Conservation (phyloP, 2,888 invertebrate species). For the Geotrupes spiniger region DNA sequence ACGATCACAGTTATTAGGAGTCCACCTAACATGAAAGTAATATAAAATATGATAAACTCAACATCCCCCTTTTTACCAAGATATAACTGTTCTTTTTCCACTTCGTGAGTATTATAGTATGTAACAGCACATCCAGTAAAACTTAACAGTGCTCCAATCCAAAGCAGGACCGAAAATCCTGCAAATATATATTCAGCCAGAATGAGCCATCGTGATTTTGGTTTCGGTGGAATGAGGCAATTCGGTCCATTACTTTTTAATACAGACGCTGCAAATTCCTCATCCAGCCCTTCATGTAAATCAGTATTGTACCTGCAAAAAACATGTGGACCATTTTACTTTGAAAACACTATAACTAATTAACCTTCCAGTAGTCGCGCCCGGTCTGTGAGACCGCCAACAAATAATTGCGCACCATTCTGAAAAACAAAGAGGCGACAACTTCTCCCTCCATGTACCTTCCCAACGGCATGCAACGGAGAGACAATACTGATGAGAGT, state of each 20-base stretch:
- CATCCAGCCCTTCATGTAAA: conserved; percentile 54
- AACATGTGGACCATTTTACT: too few relatives aligned
- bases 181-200: conserved; percentile 67
- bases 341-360: too few relatives aligned
- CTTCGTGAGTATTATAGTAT: conserved; percentile 2
- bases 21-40: conserved; percentile 46
- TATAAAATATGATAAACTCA: too few relatives aligned
- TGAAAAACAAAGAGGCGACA: too few relatives aligned
- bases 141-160: conserved; percentile 64
- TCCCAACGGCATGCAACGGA: too few relatives aligned
- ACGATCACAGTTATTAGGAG: conserved; percentile 62
- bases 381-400: too few relatives aligned
- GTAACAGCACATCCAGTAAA: conserved; percentile 57
- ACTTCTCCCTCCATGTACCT: too few relatives aligned
- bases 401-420: too few relatives aligned
- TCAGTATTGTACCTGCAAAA: conserved; percentile 50
- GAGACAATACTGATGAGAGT: too few relatives aligned
- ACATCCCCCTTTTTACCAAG: conserved; percentile 11
- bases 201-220: conserved; percentile 62
- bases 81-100: conserved; percentile 44
- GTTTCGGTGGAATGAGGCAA: conserved; percentile 57
- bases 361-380: too few relatives aligned
- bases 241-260: conserved; percentile 61
- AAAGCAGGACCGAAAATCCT: conserved; percentile 69
- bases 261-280: conserved; percentile 54